Base-by-base conservation (phyloP, 2,113 vertebrate genomes). In the Actinemys pallida region DNA sequence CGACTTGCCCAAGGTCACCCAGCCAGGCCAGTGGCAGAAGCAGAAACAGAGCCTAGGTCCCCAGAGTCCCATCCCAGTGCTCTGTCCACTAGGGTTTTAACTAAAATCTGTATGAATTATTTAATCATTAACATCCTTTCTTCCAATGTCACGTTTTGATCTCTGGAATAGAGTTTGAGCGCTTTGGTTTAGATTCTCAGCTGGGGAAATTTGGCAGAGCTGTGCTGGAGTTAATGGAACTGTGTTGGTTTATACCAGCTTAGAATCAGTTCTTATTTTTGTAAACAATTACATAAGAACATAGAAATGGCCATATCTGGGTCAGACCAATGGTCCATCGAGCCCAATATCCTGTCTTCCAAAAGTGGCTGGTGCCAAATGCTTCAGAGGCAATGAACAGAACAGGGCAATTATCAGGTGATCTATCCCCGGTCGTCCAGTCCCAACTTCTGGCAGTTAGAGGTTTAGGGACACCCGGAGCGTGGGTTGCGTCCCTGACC, bases 211-310 rank as follows among this genome's bases (percentile, higher is more conserved):
- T 0, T 10, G 88, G 54, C 47, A 16, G 47, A 88, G 59, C 62
- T 52, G 24, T 10, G 2, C 75, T 1, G 39, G 6, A 56, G 24
- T 80, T 76, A 83, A 72, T 87, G 27, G 79, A 39, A 2, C 50
- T 85, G 79, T 89, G 88, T 20, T 89, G 94, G 56, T 87, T 88
- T 19, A 80, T 42, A 87, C 83, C 92, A 49, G 90, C 84, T 87
- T 81, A 87, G 82, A 83, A 79, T 91, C 92, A 8, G 2, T 83
- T 91, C 88, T 53, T 2, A 0, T 85, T 76, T 89, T 89, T 93
- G 91, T 75, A 82, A 94, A 90, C 69, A 80, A 72, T 87, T 85
- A 81, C 8, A 81, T 72, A 39, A 39, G 35, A 39, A 72, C 65
- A 20, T 10, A 72, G 65, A 72, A 62, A 62, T 31, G n/a, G 62